A percentile compares a stretch with the other conserved stretches of the same genome.
These are phyloP conservation scores for Alexandromys fortis DNA, from an alignment of 2,113 vertebrate species.

Conservation along the genomic window DNA sequence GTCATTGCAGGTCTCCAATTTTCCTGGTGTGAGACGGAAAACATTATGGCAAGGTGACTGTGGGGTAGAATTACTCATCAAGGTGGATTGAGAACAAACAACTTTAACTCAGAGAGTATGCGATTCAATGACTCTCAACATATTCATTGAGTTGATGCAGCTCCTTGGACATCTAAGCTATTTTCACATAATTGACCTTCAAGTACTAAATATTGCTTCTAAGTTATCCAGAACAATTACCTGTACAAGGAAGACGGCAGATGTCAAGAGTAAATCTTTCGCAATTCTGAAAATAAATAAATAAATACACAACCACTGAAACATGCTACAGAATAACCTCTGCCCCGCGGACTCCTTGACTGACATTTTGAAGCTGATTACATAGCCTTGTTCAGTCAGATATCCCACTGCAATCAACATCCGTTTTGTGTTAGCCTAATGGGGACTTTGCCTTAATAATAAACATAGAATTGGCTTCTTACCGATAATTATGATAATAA, in stretches of 20 bases:
- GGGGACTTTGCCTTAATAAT: slow-evolving; percentile 77
- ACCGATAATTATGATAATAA: slow-evolving; percentile 82
- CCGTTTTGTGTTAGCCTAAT: slow-evolving; percentile 70
- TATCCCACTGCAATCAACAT: slow-evolving; percentile 76
- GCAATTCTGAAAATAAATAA: not conserved
- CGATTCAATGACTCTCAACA: slow-evolving; percentile 43
- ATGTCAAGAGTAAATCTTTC: slow-evolving; percentile 33
- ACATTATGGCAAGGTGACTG: slow-evolving; percentile 4
- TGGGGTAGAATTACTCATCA: slow-evolving; percentile 36
- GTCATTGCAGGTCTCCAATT: slow-evolving; percentile 24
- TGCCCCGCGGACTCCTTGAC: slow-evolving; percentile 65
- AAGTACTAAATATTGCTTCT: slow-evolving; percentile 49
- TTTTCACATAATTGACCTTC: slow-evolving; percentile 34
- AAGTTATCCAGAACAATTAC: slow-evolving; percentile 57
- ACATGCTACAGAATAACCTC: slow-evolving; percentile 57
- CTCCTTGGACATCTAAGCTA: slow-evolving; percentile 38
- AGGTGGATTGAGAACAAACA: not conserved
- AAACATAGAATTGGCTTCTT: slow-evolving; percentile 78
- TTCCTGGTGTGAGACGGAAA: slow-evolving; percentile 27
- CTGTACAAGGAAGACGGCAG: not conserved
- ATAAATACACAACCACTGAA: not conserved
- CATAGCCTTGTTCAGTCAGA: slow-evolving; percentile 65
- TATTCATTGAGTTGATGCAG: slow-evolving; percentile 15
- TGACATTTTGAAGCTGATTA: slow-evolving; percentile 78
- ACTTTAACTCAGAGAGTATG: slow-evolving; percentile 6